Evolutionary conservation across 2,888 invertebrate species (phyloP).

Genomic region (Pollenia amentaria): DNA sequence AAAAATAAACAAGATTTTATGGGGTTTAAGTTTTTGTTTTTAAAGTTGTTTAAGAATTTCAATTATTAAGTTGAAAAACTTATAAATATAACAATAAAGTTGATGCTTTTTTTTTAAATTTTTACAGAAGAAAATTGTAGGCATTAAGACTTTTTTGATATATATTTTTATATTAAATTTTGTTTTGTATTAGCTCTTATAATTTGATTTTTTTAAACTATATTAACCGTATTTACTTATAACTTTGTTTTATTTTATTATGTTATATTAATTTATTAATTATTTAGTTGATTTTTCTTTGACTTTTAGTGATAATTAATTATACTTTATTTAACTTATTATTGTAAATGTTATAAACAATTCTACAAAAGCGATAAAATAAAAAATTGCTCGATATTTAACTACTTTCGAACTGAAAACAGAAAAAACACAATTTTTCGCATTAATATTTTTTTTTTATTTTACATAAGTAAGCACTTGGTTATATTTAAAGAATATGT

Average conservation of each 20-base stretch:
- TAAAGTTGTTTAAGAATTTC: background rate
- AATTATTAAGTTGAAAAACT: background rate
- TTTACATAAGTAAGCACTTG: conserved; percentile 66
- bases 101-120: conserved; percentile 12
- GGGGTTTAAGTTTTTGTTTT: background rate
- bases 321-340: conserved; percentile 22
- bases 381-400: conserved; percentile 37
- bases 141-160: too few species aligned
- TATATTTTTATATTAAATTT: background rate
- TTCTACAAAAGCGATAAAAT: conserved; percentile 44
- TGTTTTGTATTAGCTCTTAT: background rate
- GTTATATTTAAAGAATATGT: conserved; percentile 25
- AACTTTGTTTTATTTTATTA: background rate
- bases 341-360: conserved; percentile 24
- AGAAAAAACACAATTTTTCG: conserved; percentile 1
- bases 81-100: background rate
- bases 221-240: conserved; percentile 2
- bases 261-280: conserved; percentile 5
- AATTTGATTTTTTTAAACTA: background rate
- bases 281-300: conserved; percentile 9
- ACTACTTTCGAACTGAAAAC: conserved; percentile 28
- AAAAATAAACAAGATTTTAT: background rate
- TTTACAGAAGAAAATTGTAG: conserved; percentile 3
- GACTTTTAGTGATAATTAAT: conserved; percentile 13
- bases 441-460: conserved; percentile 19